A percentile compares a stretch with the other conserved stretches of the same genome.
Evolutionary conservation across 2,797 vertebrate species (phyloP).

Genomic region (Threskiornis aethiopicus): DNA sequence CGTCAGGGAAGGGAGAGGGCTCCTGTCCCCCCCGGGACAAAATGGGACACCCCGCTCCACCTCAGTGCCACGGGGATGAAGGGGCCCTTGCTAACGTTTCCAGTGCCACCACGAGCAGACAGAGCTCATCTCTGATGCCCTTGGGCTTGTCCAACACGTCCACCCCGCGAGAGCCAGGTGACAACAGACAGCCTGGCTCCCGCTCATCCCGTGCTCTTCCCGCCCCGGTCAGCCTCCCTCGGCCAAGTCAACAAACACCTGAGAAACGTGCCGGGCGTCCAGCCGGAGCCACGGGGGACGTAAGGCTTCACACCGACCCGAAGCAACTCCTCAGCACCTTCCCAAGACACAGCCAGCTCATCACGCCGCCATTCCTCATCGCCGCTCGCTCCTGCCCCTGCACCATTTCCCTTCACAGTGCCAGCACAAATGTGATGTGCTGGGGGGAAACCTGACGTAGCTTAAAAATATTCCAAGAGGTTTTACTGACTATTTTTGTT

Average conservation of each 20-base stretch:
- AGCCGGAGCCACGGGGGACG: neutral
- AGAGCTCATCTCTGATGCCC: neutral
- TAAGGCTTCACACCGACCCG: neutral
- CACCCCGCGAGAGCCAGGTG: neutral
- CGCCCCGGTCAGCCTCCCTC: neutral
- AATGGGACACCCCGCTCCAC: neutral
- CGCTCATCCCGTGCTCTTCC: neutral
- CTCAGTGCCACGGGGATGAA: neutral
- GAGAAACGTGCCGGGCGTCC: neutral
- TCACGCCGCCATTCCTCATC: accelerated
- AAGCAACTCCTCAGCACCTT: neutral
- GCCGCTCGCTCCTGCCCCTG: neutral
- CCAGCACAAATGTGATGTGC: neutral
- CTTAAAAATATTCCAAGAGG: neutral
- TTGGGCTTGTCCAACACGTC: neutral
- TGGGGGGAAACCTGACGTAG: accelerated
- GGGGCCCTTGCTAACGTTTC: neutral
- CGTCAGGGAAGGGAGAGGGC: neutral
- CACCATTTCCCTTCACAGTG: neutral
- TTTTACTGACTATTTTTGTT: neutral
- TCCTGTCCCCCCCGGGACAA: neutral
- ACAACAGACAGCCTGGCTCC: neutral
- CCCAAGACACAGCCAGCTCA: neutral
- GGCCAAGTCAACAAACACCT: neutral
- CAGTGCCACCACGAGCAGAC: neutral